phyloP scores from a whole-genome alignment of 53 echinoderm and acorn worm species.

The Crossaster papposus region DNA sequence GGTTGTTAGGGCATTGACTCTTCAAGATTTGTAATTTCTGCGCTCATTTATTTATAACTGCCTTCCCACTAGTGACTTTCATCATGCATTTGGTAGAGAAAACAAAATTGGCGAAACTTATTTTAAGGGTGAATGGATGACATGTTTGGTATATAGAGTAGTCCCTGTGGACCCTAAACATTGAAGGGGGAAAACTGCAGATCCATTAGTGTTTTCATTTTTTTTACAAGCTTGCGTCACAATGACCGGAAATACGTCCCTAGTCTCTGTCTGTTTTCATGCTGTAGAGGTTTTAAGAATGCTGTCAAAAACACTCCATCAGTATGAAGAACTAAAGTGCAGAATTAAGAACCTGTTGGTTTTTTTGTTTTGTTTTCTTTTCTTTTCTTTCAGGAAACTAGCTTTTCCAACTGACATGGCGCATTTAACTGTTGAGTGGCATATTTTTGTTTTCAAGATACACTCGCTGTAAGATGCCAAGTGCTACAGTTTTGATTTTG shows the following conservation, averaged over 20 bases:
- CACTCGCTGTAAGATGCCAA: neutral
- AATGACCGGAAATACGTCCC: conserved; percentile 14
- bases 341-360: neutral
- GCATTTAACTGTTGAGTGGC: neutral
- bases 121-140: neutral
- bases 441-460: neutral
- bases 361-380: neutral
- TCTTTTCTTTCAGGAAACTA: no score
- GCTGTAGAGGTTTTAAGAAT: neutral
- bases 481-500: neutral
- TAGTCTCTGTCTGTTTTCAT: neutral
- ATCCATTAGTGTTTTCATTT: neutral
- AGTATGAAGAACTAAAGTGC: neutral
- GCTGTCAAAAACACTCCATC: neutral
- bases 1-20: no score
- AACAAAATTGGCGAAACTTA: no score
- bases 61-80: no score
- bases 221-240: neutral
- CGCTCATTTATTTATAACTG: no score
- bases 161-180: neutral
- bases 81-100: no score
- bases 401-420: neutral
- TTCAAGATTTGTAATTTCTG: no score
- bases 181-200: neutral
- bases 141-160: neutral